phyloP scores from a whole-genome alignment of 2,888 invertebrate species.

The Pristionchus mayeri region DNA sequence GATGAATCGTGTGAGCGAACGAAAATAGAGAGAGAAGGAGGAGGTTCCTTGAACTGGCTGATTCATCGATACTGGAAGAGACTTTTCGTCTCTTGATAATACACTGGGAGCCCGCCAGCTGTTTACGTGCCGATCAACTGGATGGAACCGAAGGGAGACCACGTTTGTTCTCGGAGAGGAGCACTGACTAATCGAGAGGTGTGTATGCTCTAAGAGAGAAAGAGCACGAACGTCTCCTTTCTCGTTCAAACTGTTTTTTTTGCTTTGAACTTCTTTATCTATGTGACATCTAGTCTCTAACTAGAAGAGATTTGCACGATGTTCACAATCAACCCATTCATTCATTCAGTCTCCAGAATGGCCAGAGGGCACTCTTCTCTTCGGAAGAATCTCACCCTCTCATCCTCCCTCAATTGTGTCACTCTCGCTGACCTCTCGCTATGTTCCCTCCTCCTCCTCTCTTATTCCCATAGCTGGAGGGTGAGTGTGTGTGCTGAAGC shows the following conservation, averaged over 20 bases:
- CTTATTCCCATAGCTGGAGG: neutral
- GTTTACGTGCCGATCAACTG: constrained; percentile 33
- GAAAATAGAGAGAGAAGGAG: constrained; percentile 2
- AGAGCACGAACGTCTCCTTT: too few relatives aligned
- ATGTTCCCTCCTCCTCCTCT: neutral
- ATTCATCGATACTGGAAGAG: neutral
- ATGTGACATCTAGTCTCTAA: neutral
- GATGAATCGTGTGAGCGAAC: neutral
- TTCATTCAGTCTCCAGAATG: neutral
- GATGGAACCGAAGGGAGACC: constrained; percentile 30
- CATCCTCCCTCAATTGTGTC: neutral
- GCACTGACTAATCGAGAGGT: constrained; percentile 5
- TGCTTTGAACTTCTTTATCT: neutral
- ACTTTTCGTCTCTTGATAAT: neutral
- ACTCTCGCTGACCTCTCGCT: constrained; percentile 45
- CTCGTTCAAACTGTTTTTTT: too few relatives aligned
- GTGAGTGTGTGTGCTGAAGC: neutral
- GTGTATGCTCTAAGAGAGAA: neutral
- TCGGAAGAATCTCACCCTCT: constrained; percentile 7
- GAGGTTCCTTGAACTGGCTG: neutral
- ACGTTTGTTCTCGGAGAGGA: neutral
- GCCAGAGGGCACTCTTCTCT: neutral
- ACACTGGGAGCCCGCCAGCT: constrained; percentile 4
- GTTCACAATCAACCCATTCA: neutral
- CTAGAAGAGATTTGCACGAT: neutral